These are phyloP conservation scores for Rhabdornis inornatus DNA, from an alignment of 2,113 vertebrate genomes.

Conservation along the genomic window DNA sequence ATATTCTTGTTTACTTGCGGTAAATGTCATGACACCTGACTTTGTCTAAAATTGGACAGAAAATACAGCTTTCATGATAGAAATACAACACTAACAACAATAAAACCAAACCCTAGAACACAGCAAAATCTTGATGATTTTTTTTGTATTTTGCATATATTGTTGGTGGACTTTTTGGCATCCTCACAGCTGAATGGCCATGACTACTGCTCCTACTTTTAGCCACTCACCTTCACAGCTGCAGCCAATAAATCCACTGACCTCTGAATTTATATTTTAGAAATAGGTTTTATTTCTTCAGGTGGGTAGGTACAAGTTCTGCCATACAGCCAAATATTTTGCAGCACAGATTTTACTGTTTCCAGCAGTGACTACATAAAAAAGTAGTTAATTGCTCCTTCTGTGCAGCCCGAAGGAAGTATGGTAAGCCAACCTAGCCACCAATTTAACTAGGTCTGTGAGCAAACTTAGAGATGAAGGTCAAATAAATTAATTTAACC, in stretches of 20 bases:
- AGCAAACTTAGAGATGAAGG: neutral
- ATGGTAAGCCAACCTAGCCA: neutral
- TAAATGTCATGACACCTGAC: neutral
- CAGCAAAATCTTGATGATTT: neutral
- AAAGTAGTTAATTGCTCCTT: slow-evolving; percentile 11
- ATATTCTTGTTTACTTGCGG: neutral
- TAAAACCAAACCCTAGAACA: neutral
- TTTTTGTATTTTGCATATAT: neutral
- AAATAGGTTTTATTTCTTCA: neutral
- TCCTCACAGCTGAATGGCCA: neutral
- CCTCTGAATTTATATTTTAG: neutral
- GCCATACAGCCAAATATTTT: neutral
- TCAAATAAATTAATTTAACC: neutral
- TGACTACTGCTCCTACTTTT: neutral
- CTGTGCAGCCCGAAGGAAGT: neutral
- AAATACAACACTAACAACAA: neutral
- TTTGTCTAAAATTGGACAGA: neutral
- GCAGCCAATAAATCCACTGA: neutral
- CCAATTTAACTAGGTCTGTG: neutral
- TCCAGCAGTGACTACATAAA: neutral
- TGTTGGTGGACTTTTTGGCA: neutral
- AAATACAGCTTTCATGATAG: neutral
- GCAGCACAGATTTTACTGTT: neutral
- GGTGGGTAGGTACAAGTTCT: neutral
- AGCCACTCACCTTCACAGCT: neutral